These are phyloP conservation scores for Pimpla rufipes DNA, from an alignment of 2,888 invertebrate genomes.

Conservation along the genomic window DNA sequence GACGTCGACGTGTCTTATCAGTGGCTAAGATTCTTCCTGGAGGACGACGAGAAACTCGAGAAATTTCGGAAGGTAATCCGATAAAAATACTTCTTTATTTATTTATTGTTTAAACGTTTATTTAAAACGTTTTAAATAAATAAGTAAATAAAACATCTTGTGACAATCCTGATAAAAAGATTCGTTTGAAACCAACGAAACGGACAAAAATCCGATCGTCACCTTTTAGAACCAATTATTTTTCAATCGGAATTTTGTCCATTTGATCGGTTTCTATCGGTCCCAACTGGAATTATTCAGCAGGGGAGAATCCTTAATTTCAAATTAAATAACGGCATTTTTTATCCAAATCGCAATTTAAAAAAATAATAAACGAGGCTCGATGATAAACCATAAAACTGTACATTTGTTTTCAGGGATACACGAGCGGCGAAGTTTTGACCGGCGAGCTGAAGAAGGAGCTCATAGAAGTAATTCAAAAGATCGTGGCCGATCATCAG, in stretches of 20 bases:
- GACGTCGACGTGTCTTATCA: constrained; percentile 98
- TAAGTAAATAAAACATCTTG: too few relatives aligned
- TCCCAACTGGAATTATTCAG: too few relatives aligned
- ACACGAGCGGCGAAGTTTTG: constrained; percentile 94
- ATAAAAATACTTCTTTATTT: too few relatives aligned
- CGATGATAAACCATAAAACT: neutral
- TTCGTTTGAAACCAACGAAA: too few relatives aligned
- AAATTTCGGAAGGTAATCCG: constrained; percentile 88
- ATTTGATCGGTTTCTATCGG: too few relatives aligned
- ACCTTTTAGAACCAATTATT: too few relatives aligned
- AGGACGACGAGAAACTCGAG: constrained; percentile 95
- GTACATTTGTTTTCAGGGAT: constrained; percentile 86
- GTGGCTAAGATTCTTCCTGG: constrained; percentile 97
- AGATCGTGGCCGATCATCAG: constrained; percentile 94
- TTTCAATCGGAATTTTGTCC: too few relatives aligned
- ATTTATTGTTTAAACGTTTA: too few relatives aligned
- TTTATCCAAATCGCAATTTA: neutral
- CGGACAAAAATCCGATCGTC: too few relatives aligned
- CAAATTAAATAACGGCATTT: neutral
- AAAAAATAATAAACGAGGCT: neutral
- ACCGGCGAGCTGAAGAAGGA: constrained; percentile 98
- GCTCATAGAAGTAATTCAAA: constrained; percentile 92
- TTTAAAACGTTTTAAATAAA: too few relatives aligned
- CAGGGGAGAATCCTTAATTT: too few relatives aligned
- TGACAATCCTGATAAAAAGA: too few relatives aligned